phyloP scores from a whole-genome alignment of 2,888 invertebrate genomes.

The Mongoloraphidia duomilia region DNA sequence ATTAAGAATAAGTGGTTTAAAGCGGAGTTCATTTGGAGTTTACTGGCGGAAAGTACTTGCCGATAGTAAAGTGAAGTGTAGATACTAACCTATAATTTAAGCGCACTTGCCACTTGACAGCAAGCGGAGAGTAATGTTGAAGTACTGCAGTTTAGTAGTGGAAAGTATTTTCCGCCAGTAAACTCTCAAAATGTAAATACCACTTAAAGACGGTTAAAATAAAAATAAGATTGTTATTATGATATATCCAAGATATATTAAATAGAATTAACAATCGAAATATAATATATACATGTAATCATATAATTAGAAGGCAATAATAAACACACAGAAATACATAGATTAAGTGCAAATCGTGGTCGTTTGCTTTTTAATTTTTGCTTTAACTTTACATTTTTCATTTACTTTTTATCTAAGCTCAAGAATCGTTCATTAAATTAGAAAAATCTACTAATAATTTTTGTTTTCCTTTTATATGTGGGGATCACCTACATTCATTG shows the following conservation, averaged over 20 bases:
- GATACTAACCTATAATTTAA: too few relatives aligned
- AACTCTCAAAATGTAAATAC: too few relatives aligned
- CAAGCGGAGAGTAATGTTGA: too few relatives aligned
- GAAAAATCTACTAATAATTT: neutral
- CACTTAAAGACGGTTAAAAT: too few relatives aligned
- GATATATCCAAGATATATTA: conserved; percentile 3
- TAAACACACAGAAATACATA: conserved; percentile 3
- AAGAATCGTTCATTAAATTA: neutral
- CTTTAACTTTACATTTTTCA: neutral
- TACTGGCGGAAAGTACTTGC: too few relatives aligned
- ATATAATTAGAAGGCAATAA: conserved; percentile 3
- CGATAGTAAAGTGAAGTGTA: too few relatives aligned
- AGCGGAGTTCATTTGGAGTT: too few relatives aligned
- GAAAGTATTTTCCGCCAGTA: too few relatives aligned
- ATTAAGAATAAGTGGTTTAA: too few relatives aligned
- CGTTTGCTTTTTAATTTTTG: neutral
- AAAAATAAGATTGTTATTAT: neutral
- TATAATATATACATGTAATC: conserved; percentile 3
- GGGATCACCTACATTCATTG: neutral
- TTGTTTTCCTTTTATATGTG: neutral
- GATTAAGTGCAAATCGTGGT: conserved; percentile 3
- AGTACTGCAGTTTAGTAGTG: too few relatives aligned
- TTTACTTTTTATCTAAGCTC: conserved; percentile 1
- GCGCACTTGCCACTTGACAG: too few relatives aligned
- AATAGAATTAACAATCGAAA: conserved; percentile 3